Evolutionary conservation across 1,140 invertebrate genomes (phyloP).

Genomic region (Pteromalus puparum): DNA sequence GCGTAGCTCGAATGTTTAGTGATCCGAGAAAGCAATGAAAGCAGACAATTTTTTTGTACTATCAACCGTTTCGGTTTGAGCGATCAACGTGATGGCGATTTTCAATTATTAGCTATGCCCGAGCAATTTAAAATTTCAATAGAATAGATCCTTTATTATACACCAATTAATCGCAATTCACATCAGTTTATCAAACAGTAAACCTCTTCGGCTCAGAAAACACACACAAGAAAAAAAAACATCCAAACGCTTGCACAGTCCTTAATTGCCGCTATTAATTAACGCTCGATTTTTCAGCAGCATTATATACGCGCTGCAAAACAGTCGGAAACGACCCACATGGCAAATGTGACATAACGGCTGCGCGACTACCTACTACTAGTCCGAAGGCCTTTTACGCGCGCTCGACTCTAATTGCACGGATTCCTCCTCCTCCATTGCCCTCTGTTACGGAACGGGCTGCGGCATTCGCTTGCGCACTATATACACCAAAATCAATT

Average conservation of each 20-base stretch:
- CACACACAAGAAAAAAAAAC: not conserved
- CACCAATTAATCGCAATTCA: too few species aligned
- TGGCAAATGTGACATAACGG: conserved; percentile 46
- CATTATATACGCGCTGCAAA: not conserved
- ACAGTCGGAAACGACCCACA: conserved; percentile 41
- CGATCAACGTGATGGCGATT: not conserved
- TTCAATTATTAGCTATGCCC: not conserved
- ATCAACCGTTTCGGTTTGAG: not conserved
- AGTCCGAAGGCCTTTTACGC: not conserved
- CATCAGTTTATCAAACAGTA: not conserved
- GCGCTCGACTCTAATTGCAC: not conserved
- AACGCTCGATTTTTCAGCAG: conserved; percentile 22
- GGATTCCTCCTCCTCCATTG: not conserved
- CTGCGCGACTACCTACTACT: not conserved
- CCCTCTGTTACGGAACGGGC: not conserved
- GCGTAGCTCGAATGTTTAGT: not conserved
- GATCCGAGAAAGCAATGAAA: conserved; percentile 36
- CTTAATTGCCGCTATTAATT: conserved; percentile 15
- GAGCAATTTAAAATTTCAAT: too few species aligned
- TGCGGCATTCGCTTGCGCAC: not conserved
- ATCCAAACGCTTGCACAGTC: not conserved
- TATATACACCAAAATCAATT: not conserved
- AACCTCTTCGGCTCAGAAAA: not conserved
- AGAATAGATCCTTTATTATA: too few species aligned
- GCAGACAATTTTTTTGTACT: not conserved